Percentiles rank a stretch among this genome's conserved stretches.
These are phyloP conservation scores for Callithrix jacchus DNA, from an alignment of 2,113 vertebrate genomes.

Conservation along the genomic window DNA sequence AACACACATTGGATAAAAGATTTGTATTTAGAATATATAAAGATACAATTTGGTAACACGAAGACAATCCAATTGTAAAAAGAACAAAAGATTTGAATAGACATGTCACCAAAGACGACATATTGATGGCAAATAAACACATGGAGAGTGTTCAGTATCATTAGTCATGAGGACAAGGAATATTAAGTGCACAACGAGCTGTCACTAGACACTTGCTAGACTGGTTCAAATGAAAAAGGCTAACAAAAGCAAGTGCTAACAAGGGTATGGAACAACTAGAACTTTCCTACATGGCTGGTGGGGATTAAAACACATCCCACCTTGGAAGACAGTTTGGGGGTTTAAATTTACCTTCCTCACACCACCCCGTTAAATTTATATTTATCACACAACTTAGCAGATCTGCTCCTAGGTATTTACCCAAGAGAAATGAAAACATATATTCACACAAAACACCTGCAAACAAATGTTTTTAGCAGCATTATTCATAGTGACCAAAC, in stretches of 20 bases:
- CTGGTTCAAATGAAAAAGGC: not conserved
- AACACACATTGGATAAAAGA: not conserved
- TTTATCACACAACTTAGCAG: not conserved
- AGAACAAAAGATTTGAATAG: constrained; percentile 7
- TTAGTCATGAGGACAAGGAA: not conserved
- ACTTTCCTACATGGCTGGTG: not conserved
- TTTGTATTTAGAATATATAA: not conserved
- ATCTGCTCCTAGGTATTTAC: not conserved
- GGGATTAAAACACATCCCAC: not conserved
- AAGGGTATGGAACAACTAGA: not conserved
- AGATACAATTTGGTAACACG: not conserved
- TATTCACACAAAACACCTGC: not conserved
- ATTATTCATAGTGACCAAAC: not conserved
- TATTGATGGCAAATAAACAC: not conserved
- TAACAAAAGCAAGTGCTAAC: not conserved
- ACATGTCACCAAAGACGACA: not conserved
- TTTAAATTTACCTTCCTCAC: not conserved
- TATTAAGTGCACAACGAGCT: not conserved
- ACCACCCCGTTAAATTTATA: not conserved
- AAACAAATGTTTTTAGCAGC: not conserved
- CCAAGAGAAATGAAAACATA: not conserved
- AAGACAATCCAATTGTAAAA: not conserved
- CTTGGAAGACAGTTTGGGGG: constrained; percentile 1
- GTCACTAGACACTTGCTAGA: not conserved
- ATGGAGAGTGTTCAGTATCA: not conserved